Evolutionary conservation across 2,797 vertebrate species (phyloP).

Genomic region (Myripristis murdjan): DNA sequence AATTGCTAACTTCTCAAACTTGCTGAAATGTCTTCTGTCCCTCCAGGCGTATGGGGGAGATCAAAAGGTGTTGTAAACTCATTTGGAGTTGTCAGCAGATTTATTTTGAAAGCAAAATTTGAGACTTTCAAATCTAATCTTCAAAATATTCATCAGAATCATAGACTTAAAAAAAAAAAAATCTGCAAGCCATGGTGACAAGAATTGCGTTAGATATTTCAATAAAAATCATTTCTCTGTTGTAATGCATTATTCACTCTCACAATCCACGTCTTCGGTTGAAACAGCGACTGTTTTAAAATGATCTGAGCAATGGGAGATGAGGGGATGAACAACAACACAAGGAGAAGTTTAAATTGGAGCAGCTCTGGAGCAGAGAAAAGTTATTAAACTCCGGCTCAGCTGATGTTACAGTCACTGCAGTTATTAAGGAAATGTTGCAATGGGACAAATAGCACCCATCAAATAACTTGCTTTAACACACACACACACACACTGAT

Average conservation of each 20-base stretch:
- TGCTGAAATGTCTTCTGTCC: no score
- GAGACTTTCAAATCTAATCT: no score
- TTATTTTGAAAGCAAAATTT: no score
- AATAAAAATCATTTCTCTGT: not conserved
- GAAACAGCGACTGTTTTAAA: not conserved
- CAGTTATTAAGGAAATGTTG: not conserved
- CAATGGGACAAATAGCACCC: not conserved
- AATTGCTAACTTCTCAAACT: no score
- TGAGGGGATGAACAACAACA: no score
- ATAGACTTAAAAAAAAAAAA: no score
- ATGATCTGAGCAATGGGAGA: not conserved
- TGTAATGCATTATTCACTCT: not conserved
- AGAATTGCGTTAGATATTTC: not conserved
- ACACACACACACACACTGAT: not conserved
- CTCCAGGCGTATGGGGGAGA: no score
- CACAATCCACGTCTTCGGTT: not conserved
- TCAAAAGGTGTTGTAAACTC: no score
- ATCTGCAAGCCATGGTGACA: no score
- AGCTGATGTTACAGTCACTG: not conserved
- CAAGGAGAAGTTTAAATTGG: not conserved
- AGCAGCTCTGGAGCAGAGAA: not conserved
- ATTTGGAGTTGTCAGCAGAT: no score
- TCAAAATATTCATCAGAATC: no score
- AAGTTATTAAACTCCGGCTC: not conserved
- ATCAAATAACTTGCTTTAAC: not conserved